Evolutionary conservation across 2,797 vertebrate genomes (phyloP), one percentile per base, ranked within the genome.

Genomic region (Martes flavigula): DNA sequence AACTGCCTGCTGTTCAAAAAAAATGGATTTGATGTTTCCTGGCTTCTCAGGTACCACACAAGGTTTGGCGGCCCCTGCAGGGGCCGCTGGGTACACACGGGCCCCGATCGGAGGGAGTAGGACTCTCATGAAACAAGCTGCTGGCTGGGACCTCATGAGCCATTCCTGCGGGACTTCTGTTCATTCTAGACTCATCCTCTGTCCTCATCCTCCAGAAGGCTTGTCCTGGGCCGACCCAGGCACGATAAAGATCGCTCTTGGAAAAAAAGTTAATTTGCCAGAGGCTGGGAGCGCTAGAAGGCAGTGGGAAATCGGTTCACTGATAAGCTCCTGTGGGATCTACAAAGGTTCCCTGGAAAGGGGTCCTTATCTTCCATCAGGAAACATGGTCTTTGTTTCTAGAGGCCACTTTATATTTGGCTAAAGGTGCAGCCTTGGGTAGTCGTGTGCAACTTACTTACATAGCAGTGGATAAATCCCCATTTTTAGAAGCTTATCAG

Each of bases 401-500:
- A 75, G 51, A 81, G 38, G 23, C 75, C 35, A 72, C 43, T 58
- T 81, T 51, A 8, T n/a, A 14, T 79, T 93, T 68, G 43, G 27
- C 56, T 78, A 51, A 93, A 87, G 43, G 48, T 56, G 5, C 58
- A 14, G 40, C 5, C 43, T 73, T 58, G 4, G 70, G 35, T 51
- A 27, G 77, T 94, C 18, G 15, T 7, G 15, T 9, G 5, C 18
- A 66, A 51, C 48, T 51, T 15, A 35, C 58, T 78, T 77, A 75
- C 54, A 21, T 84, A 79, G 56, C 51, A 46, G 51, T 38, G 58
- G 32, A 35, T 13, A 30, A 38, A 82, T 75, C 20, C 30, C 43
- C 54, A 90, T 48, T 91, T 93, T 91, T 68, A 89, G 83, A 90
- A 90, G 25, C 25, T 87, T 62, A 64, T 87, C 23, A 84, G 15